Percentiles rank a stretch among this genome's conserved stretches.
Conservation (phyloP, 1,140 invertebrate genomes). For the Drosophila pruinosa region DNA sequence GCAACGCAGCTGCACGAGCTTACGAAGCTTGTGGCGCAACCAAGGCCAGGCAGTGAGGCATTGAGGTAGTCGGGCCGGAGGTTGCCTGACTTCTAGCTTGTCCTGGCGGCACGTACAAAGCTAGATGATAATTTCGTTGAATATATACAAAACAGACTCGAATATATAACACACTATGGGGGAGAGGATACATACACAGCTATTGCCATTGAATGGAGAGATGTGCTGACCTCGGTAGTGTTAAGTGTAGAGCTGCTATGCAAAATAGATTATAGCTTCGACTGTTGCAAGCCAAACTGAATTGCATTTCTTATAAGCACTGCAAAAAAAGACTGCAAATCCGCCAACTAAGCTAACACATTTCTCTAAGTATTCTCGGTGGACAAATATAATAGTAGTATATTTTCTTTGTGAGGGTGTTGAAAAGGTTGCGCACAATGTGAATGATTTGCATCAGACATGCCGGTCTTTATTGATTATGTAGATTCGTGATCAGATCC, state of each 20-base stretch:
- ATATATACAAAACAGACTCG: constrained; percentile 58
- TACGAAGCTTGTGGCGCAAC: constrained; percentile 8
- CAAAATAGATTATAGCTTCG: constrained; percentile 62
- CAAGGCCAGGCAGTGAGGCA: constrained; percentile 37
- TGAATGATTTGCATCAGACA: neutral
- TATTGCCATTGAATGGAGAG: neutral
- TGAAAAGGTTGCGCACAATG: neutral
- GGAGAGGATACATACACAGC: neutral
- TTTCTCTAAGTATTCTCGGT: neutral
- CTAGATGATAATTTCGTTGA: constrained; percentile 72
- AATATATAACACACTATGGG: constrained; percentile 21
- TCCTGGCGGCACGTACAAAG: constrained; percentile 51
- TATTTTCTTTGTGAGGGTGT: neutral
- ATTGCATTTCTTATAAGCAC: constrained; percentile 18
- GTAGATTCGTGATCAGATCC: neutral
- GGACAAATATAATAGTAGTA: neutral
- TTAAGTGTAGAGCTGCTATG: constrained; percentile 58
- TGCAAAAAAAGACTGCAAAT: neutral
- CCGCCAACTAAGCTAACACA: neutral
- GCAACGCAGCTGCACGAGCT: constrained; percentile 21
- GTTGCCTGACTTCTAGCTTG: constrained; percentile 2
- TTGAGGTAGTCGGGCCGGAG: neutral
- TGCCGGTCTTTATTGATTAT: neutral
- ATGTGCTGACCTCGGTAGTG: constrained; percentile 1
- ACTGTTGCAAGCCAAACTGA: constrained; percentile 28